Conservation (phyloP, 2,113 vertebrate genomes). For the Sakesphorus luctuosus region DNA sequence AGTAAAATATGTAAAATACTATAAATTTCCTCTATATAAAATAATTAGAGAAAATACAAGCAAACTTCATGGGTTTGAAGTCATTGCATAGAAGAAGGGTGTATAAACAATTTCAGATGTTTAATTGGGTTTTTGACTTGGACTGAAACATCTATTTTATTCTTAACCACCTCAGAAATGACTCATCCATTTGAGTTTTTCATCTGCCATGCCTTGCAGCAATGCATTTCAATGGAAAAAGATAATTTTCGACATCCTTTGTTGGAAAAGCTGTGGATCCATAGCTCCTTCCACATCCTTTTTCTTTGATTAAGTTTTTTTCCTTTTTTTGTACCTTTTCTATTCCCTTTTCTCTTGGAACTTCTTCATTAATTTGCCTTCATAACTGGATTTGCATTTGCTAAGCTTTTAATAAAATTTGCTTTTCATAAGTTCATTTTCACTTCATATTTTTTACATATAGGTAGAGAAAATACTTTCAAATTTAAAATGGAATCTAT, state of each 20-base stretch:
- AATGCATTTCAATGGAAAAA: neutral
- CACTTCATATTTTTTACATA: neutral
- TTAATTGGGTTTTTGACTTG: neutral
- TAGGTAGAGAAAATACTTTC: neutral
- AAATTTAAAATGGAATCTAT: neutral
- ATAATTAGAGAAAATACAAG: neutral
- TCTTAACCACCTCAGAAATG: neutral
- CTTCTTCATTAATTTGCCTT: neutral
- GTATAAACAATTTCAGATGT: constrained; percentile 9
- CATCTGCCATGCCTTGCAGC: constrained; percentile 14
- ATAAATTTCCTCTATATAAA: neutral
- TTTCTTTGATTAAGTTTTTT: neutral
- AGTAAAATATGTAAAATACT: neutral
- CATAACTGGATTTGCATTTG: neutral
- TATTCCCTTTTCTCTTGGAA: neutral
- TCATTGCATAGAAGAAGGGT: neutral
- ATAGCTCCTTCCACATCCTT: neutral
- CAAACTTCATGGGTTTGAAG: neutral
- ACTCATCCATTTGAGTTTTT: neutral
- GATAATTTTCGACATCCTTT: neutral
- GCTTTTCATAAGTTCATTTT: neutral
- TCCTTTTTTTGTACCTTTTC: neutral
- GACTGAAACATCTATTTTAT: neutral
- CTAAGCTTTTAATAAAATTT: neutral
- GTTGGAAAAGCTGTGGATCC: neutral